A percentile compares a stretch with the other conserved stretches of the same genome.
phyloP scores from a whole-genome alignment of 2,113 vertebrate species.

The Gallinago media region DNA sequence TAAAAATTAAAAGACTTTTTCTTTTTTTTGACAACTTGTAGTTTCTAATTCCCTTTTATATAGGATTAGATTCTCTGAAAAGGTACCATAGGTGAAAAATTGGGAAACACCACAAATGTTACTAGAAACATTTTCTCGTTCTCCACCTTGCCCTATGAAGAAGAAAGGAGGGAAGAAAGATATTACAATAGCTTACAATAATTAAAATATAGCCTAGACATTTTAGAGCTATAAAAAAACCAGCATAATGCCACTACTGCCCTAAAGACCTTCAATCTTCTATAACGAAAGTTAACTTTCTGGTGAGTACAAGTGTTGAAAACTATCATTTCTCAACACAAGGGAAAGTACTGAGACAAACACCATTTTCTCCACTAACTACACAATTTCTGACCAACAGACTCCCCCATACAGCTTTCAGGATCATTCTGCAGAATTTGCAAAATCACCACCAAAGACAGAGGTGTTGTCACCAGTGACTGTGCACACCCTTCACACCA shows the following conservation, averaged over 20 bases:
- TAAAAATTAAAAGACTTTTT: background rate
- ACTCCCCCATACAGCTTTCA: fast-evolving
- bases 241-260: background rate
- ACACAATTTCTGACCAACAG: background rate
- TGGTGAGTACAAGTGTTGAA: background rate
- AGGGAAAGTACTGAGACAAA: background rate
- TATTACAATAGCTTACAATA: background rate
- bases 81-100: background rate
- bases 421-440: background rate
- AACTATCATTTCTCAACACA: background rate
- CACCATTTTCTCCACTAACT: background rate
- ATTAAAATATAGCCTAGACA: background rate
- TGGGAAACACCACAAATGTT: background rate
- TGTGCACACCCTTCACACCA: fast-evolving
- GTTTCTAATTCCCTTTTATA: background rate
- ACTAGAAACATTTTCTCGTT: background rate
- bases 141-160: background rate
- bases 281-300: background rate
- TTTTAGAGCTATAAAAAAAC: background rate
- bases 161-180: background rate
- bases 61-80: background rate
- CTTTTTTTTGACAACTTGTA: background rate
- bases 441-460: background rate
- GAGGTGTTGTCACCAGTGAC: fast-evolving
- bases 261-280: background rate